Percentiles rank a stretch among this genome's conserved stretches.
These are phyloP conservation scores for Hirundichthys speculiger DNA, from an alignment of 2,113 vertebrate species.

Conservation along the genomic window DNA sequence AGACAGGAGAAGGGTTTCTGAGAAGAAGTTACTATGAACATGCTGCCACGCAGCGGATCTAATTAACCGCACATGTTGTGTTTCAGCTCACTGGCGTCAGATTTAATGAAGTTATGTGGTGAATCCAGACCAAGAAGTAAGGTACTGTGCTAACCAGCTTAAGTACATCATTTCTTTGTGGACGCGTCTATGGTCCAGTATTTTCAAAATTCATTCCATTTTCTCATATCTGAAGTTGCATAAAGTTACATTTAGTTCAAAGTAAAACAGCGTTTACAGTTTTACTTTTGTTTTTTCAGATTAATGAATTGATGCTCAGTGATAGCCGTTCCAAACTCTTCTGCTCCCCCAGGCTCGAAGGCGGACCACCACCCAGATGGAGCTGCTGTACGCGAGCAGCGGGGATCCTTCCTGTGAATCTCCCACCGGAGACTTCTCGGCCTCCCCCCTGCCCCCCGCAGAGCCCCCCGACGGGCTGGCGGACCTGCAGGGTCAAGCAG, in stretches of 20 bases:
- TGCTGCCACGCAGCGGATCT: no score
- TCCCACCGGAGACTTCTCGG: conserved; percentile 81
- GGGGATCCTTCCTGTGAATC: conserved; percentile 82
- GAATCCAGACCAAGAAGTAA: conserved; percentile 92
- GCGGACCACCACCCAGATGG: conserved; percentile 97
- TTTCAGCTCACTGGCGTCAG: conserved; percentile 89
- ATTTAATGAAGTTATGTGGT: conserved; percentile 94
- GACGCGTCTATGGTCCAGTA: no score
- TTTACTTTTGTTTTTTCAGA: no score
- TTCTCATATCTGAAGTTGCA: no score
- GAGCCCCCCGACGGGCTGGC: conserved; percentile 80
- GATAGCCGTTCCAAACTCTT: no score
- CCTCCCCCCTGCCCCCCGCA: conserved; percentile 73
- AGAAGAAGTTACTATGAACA: no score
- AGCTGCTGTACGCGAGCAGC: conserved; percentile 92
- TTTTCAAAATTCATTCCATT: no score
- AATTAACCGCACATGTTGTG: no score
- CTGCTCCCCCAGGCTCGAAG: conserved; percentile 86
- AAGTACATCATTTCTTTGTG: background rate
- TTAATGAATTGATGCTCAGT: no score
- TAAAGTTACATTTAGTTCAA: no score
- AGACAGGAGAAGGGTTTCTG: no score
- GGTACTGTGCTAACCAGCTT: conserved; percentile 74
- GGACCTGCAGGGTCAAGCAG: conserved; percentile 70
- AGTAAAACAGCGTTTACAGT: no score